A percentile compares a stretch with the other conserved stretches of the same genome.
Conservation (phyloP, 1,140 invertebrate genomes). For the Magallana angulata region DNA sequence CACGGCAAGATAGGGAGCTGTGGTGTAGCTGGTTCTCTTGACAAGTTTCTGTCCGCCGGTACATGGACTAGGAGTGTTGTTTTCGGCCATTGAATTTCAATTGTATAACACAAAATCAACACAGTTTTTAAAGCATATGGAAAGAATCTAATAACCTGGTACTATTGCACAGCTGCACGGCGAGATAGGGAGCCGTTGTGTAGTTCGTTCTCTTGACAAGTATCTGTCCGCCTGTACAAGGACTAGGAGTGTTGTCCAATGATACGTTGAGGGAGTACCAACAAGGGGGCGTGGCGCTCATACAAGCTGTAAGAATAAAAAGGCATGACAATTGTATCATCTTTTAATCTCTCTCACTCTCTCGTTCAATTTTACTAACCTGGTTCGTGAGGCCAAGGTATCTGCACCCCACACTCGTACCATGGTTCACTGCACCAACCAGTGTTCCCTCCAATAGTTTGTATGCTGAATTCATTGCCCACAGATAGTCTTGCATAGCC, state of each 20-base stretch:
- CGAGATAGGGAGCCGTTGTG: neutral
- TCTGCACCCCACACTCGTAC: neutral
- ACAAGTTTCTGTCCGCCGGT: too few relatives aligned
- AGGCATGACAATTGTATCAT: too few relatives aligned
- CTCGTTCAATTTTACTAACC: neutral
- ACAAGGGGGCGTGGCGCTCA: constrained; percentile 5
- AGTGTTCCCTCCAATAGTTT: neutral
- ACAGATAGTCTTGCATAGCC: neutral
- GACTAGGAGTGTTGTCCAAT: neutral
- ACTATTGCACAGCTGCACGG: neutral
- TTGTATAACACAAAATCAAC: too few relatives aligned
- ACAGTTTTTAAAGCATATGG: too few relatives aligned
- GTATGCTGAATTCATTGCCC: neutral
- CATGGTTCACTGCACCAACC: neutral
- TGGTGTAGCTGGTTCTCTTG: too few relatives aligned
- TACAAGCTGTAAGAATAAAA: neutral
- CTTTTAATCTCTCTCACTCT: too few relatives aligned
- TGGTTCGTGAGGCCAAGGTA: neutral
- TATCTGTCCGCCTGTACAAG: neutral
- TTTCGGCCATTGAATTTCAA: too few relatives aligned
- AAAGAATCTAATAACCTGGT: neutral
- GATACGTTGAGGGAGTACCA: neutral
- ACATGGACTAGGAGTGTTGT: too few relatives aligned
- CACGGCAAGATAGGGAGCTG: too few relatives aligned
- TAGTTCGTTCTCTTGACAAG: neutral